A percentile compares a stretch with the other conserved stretches of the same genome.
Evolutionary conservation across 35 echinoderm and acorn worm species (phyloP).

Genomic region (Amphiura filiformis): DNA sequence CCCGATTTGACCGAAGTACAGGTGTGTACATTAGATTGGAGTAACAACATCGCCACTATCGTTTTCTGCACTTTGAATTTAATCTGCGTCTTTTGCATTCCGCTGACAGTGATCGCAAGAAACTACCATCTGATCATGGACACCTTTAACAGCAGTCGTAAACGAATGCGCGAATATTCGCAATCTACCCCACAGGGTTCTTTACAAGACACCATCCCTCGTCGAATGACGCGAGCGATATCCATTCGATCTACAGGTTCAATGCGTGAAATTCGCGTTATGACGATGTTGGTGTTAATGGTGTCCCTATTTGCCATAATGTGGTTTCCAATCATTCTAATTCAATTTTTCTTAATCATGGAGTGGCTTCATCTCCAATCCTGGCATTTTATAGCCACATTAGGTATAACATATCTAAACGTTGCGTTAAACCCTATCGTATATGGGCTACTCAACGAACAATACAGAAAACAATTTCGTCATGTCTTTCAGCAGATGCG

Average conservation of each 20-base stretch:
- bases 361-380: slow-evolving; percentile 13
- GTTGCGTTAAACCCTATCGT: slow-evolving; percentile 14
- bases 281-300: slow-evolving; percentile 21
- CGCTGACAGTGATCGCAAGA: background rate
- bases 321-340: slow-evolving; percentile 19
- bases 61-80: slow-evolving; percentile 18
- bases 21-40: slow-evolving; percentile 13
- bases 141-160: background rate
- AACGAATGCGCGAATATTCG: slow-evolving; percentile 16
- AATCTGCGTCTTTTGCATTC: slow-evolving; percentile 12
- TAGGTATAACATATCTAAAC: slow-evolving; percentile 15
- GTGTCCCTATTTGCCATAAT: slow-evolving; percentile 22
- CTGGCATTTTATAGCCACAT: slow-evolving; percentile 4
- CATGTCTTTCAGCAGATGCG: background rate
- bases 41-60: background rate
- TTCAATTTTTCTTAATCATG: background rate
- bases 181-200: background rate
- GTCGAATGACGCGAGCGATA: background rate
- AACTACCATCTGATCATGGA: slow-evolving; percentile 22
- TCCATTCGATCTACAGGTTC: background rate
- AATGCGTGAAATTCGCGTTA: background rate
- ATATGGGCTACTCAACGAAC: slow-evolving; percentile 18
- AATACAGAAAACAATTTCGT: slow-evolving; percentile 7
- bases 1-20: background rate
- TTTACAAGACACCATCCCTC: background rate